phyloP scores from a whole-genome alignment of 1,140 invertebrate genomes.

The Bombus superbus region DNA sequence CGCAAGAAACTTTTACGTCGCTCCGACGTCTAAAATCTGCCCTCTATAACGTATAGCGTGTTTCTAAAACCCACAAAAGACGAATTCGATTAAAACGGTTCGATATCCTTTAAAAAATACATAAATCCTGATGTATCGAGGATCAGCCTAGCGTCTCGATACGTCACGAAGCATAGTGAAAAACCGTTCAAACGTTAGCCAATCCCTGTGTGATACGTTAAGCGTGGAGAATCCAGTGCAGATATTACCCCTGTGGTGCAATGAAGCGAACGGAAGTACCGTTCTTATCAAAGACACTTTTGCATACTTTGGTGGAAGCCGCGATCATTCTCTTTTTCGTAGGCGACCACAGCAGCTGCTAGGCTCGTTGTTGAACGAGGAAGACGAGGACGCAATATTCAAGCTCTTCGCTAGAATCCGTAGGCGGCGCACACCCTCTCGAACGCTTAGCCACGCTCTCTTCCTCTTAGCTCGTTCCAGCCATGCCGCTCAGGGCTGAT shows the following conservation, averaged over 20 bases:
- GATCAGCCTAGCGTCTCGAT: neutral
- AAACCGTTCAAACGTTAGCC: conserved; percentile 14
- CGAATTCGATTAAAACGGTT: neutral
- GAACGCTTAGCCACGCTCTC: conserved; percentile 47
- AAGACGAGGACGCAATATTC: conserved; percentile 60
- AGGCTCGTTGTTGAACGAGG: conserved; percentile 1
- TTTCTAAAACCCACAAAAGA: neutral
- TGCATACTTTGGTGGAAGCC: conserved; percentile 19
- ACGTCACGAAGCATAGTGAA: neutral
- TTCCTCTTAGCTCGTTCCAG: conserved; percentile 63
- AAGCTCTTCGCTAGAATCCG: conserved; percentile 57
- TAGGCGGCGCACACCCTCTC: conserved; percentile 44
- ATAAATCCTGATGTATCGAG: neutral
- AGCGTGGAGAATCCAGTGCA: neutral
- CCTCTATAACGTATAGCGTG: too few relatives aligned
- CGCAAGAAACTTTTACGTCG: too few relatives aligned
- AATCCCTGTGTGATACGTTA: conserved; percentile 21
- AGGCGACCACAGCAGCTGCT: conserved; percentile 18
- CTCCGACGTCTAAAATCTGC: too few relatives aligned
- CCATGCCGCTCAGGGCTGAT: conserved; percentile 74
- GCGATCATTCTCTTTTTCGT: conserved; percentile 39
- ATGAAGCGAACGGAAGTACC: neutral
- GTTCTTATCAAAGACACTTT: conserved; percentile 41
- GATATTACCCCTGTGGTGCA: neutral
- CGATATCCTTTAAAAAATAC: neutral